Base-by-base conservation (phyloP, 2,888 invertebrate species). In the Crossocerus cetratus region DNA sequence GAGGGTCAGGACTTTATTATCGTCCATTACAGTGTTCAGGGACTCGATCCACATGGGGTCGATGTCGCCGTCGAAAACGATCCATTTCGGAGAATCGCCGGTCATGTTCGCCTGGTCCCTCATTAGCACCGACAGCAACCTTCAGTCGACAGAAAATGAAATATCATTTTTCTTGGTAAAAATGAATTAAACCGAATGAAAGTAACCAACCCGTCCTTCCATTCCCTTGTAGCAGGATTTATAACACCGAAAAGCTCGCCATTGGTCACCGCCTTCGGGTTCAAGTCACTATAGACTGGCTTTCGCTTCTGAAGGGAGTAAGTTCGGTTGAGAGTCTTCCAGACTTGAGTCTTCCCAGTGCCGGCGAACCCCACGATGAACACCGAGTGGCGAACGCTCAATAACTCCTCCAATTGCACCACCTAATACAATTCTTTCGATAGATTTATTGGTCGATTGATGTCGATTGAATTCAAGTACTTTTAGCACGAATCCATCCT, bases 31-130 rank as follows among this genome's bases (percentile, higher is more conserved):
- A 2, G 98, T 98, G 88, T 98, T 98, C 32, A 98, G 92, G 43
- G 97, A 98, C 91, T 98, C 98, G 86, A 98, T 98, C 98, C 98
- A 98, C 98, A 98, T 98, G 0, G 98, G 98, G 92, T 98, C 98
- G 83, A 98, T 98, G 87, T 98, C 98, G 18, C 98, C 98, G 90
- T 98, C 98, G 58, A 98, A 92, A 8, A 98, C 96, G 83, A 98
- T 97, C 98, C 98, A 98, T 89, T 98, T 98, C 0, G 96, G 95
- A 0, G 95, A 95, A 84, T 95, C 95, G 0, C 96, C 96, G 0
- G 94, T 91, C 92, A 97, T 93, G 89, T 97, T 97, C 0, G 98
- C 97, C 91, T 97, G 95, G 88, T 98, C 98, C 77, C 98, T 92
- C 96, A 98, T 98, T 65, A 98, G 93, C 0, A 96, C 95, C 0